Evolutionary conservation across 35 echinoderm and acorn worm genomes (phyloP), one percentile per base, ranked within the genome.

Genomic region (Stichopus chloronotus): DNA sequence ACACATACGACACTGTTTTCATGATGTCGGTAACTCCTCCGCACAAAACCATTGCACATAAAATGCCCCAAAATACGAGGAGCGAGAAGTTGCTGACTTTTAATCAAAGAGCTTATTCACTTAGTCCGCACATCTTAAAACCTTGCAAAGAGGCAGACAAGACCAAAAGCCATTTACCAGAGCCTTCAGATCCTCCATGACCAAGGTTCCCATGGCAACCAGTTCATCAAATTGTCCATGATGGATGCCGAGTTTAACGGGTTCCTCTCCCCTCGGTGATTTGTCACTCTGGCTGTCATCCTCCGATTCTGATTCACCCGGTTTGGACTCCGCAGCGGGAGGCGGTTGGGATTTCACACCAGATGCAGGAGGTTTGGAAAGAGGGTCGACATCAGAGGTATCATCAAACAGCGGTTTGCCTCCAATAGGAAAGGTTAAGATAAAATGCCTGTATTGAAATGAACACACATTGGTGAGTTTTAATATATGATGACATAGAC

Each of bases 171-270:
- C 30, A 43, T 43, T 91, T 96, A 98, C 97, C 93, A 96, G 78
- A 57, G 91, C 88, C 72, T 95, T 88, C 52, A 98, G 21, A 92
- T 98, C 97, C 19, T 69, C 94, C 76, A 94, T 71, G 80, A 91
- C 95, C 4, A 98, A 93, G 54, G 86, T 93, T 20, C 92, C 94
- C 97, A 96, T 94, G 53, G 95, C 97, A 65, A 96, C 71, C 91
- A 98, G 86, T 87, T 98, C 97, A 91, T 98, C 97, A 58, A 96
- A 84, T 9, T 79, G 93, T 16, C 97, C 97, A 68, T 84, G 85
- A 84, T 96, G 97, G 25, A 98, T 71, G 23, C 92, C 97, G 7
- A 98, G 78, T 78, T 89, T 93, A 59, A 98, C 80, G 5, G 94
- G 76, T n/a, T 89, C 92, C 72, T 95, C 96, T 3, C 30, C 30